These are phyloP conservation scores for Catamblyrhynchus diadema DNA, from an alignment of 2,797 vertebrate species.

Conservation along the genomic window DNA sequence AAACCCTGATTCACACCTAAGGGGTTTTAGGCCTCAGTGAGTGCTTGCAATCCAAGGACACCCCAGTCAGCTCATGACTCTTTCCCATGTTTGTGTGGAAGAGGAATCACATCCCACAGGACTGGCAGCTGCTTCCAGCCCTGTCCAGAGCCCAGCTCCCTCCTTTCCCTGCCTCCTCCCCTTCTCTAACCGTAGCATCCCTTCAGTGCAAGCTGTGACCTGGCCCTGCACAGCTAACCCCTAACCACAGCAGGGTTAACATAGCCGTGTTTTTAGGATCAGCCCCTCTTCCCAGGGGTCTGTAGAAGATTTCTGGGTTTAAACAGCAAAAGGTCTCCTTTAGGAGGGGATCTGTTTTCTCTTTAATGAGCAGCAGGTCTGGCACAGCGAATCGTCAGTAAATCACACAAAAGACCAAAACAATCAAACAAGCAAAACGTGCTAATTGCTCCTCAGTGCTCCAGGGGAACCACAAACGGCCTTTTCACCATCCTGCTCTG, in stretches of 20 bases:
- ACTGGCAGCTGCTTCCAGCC: background rate
- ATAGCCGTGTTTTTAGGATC: background rate
- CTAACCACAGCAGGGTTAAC: background rate
- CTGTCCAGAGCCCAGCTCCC: background rate
- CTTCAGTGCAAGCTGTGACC: background rate
- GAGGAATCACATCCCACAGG: background rate
- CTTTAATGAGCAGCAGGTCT: background rate
- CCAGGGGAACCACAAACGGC: background rate
- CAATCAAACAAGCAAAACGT: background rate
- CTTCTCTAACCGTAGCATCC: background rate
- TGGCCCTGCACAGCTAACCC: background rate
- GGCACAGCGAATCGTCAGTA: background rate
- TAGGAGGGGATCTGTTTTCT: background rate
- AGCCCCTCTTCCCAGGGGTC: background rate
- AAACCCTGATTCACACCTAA: background rate
- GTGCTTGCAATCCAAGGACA: background rate
- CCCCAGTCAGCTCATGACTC: background rate
- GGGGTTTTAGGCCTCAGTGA: background rate
- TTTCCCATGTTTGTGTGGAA: background rate
- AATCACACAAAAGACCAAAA: background rate
- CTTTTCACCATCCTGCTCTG: background rate
- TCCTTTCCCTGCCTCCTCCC: background rate
- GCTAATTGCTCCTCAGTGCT: background rate
- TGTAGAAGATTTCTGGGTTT: background rate
- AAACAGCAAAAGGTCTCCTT: background rate